Base-by-base conservation (phyloP, 1,140 invertebrate species). In the Ostrea edulis region DNA sequence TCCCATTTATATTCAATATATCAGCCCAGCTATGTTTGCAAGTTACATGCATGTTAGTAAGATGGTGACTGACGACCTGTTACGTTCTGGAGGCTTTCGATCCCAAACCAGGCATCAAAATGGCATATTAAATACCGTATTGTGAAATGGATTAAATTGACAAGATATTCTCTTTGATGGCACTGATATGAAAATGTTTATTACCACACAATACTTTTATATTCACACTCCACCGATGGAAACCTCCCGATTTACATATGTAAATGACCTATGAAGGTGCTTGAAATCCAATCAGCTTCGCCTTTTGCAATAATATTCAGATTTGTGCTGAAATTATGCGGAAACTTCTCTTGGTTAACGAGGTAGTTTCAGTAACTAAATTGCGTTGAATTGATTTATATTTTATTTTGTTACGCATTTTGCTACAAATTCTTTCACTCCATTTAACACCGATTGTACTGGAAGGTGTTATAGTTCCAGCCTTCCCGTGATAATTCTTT, bases 361-460 rank as follows among this genome's bases (percentile, higher is more conserved):
- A 77, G 68, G 29, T 77, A 77, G 29, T 25, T 35, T 35, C 68
- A 29, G 22, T 77, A 77, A 77, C 22, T 77, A 77, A 77, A 77
- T 71, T 77, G 68, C 68, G 68, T 77, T 77, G 68, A 77, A 77
- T 77, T 77, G 68, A 77, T 77, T 77, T 77, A 77, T 77, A 77
- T 77, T 25, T 22, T 35, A 29, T 77, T 71, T 77, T 77, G 68
- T 77, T 77, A 77, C 68, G 68, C 68, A 35, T 35, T 77, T 77
- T 77, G 25, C 9, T 25, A 35, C 22, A 35, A 25, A 25, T 77
- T 77, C 29, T 71, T 77, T 77, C 68, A 77, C 35, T 29, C 68
- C 68, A 77, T 77, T 77, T 77, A 77, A 77, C 25, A 29, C 14
- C 2, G 25, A 77, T 44, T 17, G 29, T 77, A 29, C 68, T 77